Evolutionary conservation across 2,888 invertebrate genomes (phyloP), one percentile per base, ranked within the genome.

Genomic region (Parascotia fuliginaria): DNA sequence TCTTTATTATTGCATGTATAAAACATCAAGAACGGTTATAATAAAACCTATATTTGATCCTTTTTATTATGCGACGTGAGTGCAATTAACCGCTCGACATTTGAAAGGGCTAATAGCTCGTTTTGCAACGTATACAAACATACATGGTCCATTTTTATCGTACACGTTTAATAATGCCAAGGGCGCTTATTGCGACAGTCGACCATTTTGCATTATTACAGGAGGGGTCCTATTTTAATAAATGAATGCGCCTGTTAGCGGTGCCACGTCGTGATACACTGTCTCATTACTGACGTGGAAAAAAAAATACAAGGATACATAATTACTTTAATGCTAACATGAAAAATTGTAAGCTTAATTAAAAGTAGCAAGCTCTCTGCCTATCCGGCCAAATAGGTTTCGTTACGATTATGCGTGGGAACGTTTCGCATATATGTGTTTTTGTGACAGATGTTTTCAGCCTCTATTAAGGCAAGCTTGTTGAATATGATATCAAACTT

Each of bases 81-180:
- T 12, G 19, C 19, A 14, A 24, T 38, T 12, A 16, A 29, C 9
- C 28, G 14, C 29, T 13, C 15, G n/a, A 29, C 29, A 39, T 16
- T 15, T 29, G 39, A 29, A 39, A 27, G 28, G 39, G 16, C 15
- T 39, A 29, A 39, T 7, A 13, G 32, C 14, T 36, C 32, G 37
- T 50, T 45, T 42, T 43, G 14, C 33, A 14, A 9, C 9, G 5
- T 5, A n/a, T n/a, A 15, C 14, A 7, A 39, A 48, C 41, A 39
- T 34, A 58, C 51, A 34, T 40, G 42, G 19, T 42, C 45, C 55
- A n/a, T 45, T 61, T 58, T 65, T 60, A 50, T 58, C 44, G 47
- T 37, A 11, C 33, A 58, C 43, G 42, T 42, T 51, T 58, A 48
- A 63, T 77, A 70, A 77, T 75, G 69, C 66, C 77, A 77, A 76